Base-by-base conservation (phyloP, 2,888 invertebrate genomes). In the Melinopterus prodromus region DNA sequence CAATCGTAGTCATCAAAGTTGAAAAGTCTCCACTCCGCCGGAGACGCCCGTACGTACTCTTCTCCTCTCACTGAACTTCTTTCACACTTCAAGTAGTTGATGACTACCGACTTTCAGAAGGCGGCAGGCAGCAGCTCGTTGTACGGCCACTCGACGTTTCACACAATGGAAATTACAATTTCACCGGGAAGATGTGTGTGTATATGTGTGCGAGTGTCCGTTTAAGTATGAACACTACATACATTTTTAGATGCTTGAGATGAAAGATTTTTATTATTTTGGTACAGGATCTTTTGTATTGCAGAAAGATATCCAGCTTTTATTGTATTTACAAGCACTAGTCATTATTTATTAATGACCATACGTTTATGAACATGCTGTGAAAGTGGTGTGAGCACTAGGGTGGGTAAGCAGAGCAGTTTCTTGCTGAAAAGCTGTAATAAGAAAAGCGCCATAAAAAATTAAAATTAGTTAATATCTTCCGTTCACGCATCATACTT, bases 1-100 rank as follows among this genome's bases (percentile, higher is more conserved):
- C 53, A 53, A 53, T 53, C 53, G 53, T 2, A 53, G 53, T 53
- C 53, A 53, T 53, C 53, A 53, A 53, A 53, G 53, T 53, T 53
- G 53, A 53, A 53, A 53, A 53, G 53, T 53, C 53, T 53, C 53
- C 53, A 53, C 53, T 53, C 53, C 53, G 53, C 53, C 53, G 53
- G 53, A 53, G 53, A 53, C 53, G 53, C 53, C 12, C 53, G 53
- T 53, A 53, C 53, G 12, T 53, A 53, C 53, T 53, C 53, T 12
- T 53, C 53, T 53, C 53, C 53, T 53, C 53, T 53, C 53, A 53
- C 53, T 53, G 53, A 53, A 53, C 53, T 53, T 53, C 53, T 53
- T 53, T 53, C 53, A 53, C 53, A 53, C 53, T 53, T 53, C 53
- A 53, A 53, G 53, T 53, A 53, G 53, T 53, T 53, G 53, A 53